These are phyloP conservation scores for Neofelis nebulosa DNA, from an alignment of 2,113 vertebrate species.

Conservation along the genomic window DNA sequence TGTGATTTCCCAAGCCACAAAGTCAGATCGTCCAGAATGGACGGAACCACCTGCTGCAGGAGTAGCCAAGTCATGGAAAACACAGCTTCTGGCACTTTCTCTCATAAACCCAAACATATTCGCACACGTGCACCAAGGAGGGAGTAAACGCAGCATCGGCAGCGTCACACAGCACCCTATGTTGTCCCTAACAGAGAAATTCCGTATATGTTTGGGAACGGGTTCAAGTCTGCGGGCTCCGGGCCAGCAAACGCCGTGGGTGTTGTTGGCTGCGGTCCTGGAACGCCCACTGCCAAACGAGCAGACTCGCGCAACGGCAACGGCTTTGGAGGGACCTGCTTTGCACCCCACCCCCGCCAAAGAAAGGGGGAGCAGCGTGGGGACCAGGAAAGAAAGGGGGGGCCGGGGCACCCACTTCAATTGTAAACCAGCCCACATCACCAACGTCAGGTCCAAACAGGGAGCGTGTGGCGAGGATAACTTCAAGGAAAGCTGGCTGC, in stretches of 20 bases:
- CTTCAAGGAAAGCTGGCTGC: rapidly evolving
- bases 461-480: rapidly evolving
- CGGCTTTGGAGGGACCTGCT: constrained; percentile 32
- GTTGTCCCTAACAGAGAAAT: constrained; percentile 72
- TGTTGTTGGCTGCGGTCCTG: constrained; percentile 76
- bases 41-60: neutral
- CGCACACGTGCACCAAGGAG: neutral
- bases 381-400: neutral
- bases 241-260: constrained; percentile 82
- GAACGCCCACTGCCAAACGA: constrained; percentile 72
- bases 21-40: neutral
- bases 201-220: constrained; percentile 64
- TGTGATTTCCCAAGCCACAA: neutral
- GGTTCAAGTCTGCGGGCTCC: constrained; percentile 69
- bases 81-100: constrained; percentile 60
- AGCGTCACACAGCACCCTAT: constrained; percentile 67
- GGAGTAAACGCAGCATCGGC: constrained; percentile 74
- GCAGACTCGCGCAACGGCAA: constrained; percentile 66
- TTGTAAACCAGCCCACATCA: rapidly evolving
- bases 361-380: neutral
- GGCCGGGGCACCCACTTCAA: rapidly evolving
- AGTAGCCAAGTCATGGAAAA: constrained; percentile 28
- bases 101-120: neutral
- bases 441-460: rapidly evolving
- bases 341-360: neutral